phyloP scores from a whole-genome alignment of 2,113 vertebrate species.

The Gnathonemus echidnorhynchus region DNA sequence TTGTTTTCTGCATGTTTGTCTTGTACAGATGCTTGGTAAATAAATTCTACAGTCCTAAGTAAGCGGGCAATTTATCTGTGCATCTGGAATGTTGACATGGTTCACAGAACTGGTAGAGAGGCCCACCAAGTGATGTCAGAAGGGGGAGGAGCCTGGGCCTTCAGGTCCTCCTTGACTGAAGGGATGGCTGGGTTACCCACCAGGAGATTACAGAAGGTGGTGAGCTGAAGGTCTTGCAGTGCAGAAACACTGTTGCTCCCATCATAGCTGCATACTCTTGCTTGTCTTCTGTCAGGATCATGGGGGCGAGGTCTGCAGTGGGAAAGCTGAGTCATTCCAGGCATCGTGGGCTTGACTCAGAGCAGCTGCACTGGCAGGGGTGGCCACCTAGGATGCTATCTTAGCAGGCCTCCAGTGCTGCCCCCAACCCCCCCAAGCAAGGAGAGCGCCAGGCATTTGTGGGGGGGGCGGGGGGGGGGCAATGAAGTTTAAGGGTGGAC shows the following conservation, averaged over 20 bases:
- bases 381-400: neutral
- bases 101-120: neutral
- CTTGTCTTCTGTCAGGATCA: constrained; percentile 74
- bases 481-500: neutral
- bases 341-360: neutral
- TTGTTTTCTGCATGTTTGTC: neutral
- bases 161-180: neutral
- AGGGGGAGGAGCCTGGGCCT: neutral
- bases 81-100: neutral
- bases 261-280: constrained; percentile 70
- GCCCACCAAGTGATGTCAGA: neutral
- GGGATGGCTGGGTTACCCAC: constrained; percentile 47
- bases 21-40: neutral
- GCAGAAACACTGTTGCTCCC: constrained; percentile 65
- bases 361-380: neutral
- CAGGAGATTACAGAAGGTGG: constrained; percentile 72
- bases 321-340: neutral
- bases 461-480: neutral
- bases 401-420: neutral
- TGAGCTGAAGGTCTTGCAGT: constrained; percentile 81
- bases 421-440: neutral
- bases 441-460: neutral
- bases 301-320: constrained; percentile 71
- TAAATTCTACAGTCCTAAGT: neutral
- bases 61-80: neutral